Evolutionary conservation across 2,888 invertebrate species (phyloP).

Genomic region (Dione juno): DNA sequence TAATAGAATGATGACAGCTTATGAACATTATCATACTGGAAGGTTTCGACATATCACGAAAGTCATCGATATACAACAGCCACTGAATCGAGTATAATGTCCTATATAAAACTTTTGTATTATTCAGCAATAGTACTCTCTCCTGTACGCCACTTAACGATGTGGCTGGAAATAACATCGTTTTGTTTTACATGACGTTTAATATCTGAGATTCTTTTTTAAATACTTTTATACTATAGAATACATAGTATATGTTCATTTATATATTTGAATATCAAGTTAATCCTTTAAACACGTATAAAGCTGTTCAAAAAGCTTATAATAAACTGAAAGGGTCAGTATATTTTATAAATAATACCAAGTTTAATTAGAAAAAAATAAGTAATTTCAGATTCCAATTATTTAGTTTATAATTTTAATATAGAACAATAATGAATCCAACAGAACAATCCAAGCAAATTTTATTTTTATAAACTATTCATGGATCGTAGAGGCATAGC

Average conservation of each 20-base stretch:
- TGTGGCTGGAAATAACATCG: constrained; percentile 17
- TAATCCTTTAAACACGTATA: neutral
- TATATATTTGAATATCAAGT: neutral
- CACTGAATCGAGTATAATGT: constrained; percentile 7
- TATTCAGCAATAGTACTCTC: constrained; percentile 19
- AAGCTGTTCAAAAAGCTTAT: neutral
- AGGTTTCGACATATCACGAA: neutral
- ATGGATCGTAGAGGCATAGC: too few relatives aligned
- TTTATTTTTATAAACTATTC: too few relatives aligned
- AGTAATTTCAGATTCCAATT: too few relatives aligned
- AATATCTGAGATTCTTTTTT: neutral
- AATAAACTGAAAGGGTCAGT: neutral
- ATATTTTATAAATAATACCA: constrained; percentile 2
- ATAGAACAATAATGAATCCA: too few relatives aligned
- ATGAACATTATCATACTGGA: neutral
- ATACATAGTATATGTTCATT: too few relatives aligned
- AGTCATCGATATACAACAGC: neutral
- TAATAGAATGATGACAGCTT: neutral
- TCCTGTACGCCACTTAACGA: constrained; percentile 19
- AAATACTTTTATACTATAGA: too few relatives aligned
- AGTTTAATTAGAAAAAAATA: too few relatives aligned
- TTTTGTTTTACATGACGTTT: constrained; percentile 19
- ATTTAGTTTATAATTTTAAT: too few relatives aligned
- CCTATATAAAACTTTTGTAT: constrained; percentile 25
- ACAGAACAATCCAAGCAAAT: too few relatives aligned